Percentiles rank a stretch among this genome's conserved stretches.
Conservation (phyloP, 2,797 vertebrate genomes). For the Diceros bicornis region DNA sequence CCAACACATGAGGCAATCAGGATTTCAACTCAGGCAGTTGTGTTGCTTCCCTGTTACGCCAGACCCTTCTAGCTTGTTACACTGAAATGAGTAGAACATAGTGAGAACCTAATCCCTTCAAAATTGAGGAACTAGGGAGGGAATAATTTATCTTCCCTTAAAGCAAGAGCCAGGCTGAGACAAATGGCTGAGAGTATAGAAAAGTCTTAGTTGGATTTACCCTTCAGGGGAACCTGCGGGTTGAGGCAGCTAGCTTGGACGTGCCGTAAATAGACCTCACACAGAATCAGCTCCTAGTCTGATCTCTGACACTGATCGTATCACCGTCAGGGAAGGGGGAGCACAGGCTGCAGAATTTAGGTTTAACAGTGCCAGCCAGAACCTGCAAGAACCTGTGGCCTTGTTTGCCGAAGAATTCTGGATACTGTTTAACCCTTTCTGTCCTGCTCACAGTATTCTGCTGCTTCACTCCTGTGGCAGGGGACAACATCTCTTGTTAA, state of each 20-base stretch:
- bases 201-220: neutral
- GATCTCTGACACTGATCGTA: neutral
- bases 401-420: neutral
- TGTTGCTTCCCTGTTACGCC: too few relatives aligned
- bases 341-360: neutral
- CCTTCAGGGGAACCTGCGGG: neutral
- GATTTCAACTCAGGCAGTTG: neutral
- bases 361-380: neutral
- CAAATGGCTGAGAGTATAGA: neutral
- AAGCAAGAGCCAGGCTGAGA: neutral
- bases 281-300: neutral
- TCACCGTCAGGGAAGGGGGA: fast-evolving
- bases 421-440: neutral
- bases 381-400: neutral
- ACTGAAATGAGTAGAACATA: neutral
- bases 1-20: neutral
- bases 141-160: neutral
- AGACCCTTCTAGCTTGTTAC: neutral
- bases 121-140: neutral
- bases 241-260: neutral
- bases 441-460: neutral
- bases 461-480: neutral
- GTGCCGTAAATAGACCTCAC: neutral
- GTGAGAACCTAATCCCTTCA: neutral
- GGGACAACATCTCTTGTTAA: neutral